These are phyloP conservation scores for Penaeus monodon DNA, from an alignment of 2,888 invertebrate genomes.

Conservation along the genomic window DNA sequence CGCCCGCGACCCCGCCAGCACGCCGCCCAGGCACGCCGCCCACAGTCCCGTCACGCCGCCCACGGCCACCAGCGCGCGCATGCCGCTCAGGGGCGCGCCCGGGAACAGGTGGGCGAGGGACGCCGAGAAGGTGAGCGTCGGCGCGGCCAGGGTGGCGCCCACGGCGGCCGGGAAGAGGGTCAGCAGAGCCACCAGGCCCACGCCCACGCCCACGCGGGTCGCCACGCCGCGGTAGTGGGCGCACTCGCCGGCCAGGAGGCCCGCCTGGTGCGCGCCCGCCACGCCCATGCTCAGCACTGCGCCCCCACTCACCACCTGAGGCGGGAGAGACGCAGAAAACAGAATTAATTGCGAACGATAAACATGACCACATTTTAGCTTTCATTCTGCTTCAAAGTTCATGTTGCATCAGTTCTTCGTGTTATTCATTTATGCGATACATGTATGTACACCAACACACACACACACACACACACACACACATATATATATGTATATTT, in stretches of 20 bases:
- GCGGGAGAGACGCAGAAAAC: not conserved
- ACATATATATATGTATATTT: too few species aligned
- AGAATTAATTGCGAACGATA: too few species aligned
- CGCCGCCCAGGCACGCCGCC: constrained; percentile 38
- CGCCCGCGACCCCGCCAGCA: constrained; percentile 45
- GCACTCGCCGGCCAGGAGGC: constrained; percentile 49
- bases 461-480: too few species aligned
- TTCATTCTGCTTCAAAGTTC: too few species aligned
- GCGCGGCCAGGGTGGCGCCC: constrained; percentile 36
- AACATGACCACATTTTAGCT: too few species aligned
- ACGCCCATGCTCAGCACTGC: constrained; percentile 49
- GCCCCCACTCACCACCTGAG: constrained; percentile 55
- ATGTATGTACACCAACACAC: too few species aligned
- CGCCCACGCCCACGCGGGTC: constrained; percentile 37
- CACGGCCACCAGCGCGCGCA: constrained; percentile 49
- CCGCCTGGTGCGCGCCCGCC: constrained; percentile 41
- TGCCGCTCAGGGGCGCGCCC: constrained; percentile 40
- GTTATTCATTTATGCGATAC: too few species aligned
- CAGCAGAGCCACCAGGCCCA: constrained; percentile 47
- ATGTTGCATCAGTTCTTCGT: too few species aligned
- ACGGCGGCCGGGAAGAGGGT: constrained; percentile 46
- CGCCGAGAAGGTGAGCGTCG: constrained; percentile 28
- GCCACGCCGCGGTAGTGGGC: constrained; percentile 25
- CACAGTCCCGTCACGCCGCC: constrained; percentile 49
- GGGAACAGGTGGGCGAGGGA: constrained; percentile 42